Conservation (phyloP, 2,113 vertebrate species). For the Maccullochella peelii region DNA sequence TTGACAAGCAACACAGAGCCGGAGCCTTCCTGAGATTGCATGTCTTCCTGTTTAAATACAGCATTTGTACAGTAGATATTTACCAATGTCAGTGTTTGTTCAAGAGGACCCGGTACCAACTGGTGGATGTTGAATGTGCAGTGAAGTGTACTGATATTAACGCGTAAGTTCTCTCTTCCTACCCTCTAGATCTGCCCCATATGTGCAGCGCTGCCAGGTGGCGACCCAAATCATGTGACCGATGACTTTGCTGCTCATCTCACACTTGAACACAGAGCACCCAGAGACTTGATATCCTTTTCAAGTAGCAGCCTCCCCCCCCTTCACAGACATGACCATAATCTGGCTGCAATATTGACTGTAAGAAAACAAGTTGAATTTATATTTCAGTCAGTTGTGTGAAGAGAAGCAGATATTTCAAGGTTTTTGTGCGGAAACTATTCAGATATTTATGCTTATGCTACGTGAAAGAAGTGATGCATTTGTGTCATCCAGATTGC, state of each 20-base stretch:
- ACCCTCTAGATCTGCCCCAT: constrained; percentile 96
- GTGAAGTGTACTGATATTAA: constrained; percentile 28
- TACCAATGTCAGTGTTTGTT: constrained; percentile 20
- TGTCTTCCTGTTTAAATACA: not conserved
- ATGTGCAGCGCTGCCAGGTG: constrained; percentile 98
- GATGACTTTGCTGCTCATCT: constrained; percentile 99
- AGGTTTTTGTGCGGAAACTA: not conserved
- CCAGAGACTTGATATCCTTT: constrained; percentile 99
- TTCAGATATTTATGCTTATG: not conserved
- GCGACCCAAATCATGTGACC: constrained; percentile 99
- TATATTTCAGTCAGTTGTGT: not conserved
- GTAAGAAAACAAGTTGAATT: not conserved
- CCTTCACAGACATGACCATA: not conserved
- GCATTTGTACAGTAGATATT: constrained; percentile 1
- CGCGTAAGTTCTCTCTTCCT: constrained; percentile 36
- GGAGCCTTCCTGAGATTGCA: not conserved
- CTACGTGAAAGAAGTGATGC: not conserved
- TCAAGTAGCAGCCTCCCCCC: not conserved
- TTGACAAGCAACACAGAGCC: not conserved
- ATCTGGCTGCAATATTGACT: not conserved
- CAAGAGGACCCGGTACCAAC: not conserved
- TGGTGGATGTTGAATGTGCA: not conserved
- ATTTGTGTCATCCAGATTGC: not conserved
- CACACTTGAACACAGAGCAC: constrained; percentile 99
- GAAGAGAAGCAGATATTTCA: not conserved